Evolutionary conservation across 2,113 vertebrate genomes (phyloP).

Genomic region (Elachura formosa): DNA sequence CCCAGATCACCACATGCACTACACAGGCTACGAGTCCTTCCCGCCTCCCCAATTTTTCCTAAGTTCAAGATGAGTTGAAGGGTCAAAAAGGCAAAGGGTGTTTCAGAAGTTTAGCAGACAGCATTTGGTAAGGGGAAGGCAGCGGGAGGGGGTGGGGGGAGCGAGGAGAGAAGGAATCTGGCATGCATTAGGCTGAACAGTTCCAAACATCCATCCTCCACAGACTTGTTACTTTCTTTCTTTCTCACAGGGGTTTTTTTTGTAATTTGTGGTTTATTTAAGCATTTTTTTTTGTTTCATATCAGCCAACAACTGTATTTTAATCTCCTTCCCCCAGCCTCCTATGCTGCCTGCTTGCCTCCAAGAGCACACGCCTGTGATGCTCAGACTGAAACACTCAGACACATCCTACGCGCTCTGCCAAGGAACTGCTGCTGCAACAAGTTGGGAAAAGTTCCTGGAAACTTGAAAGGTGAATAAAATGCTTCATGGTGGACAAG

Average conservation of each 20-base stretch:
- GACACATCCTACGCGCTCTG: neutral
- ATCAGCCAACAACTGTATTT: conserved; percentile 38
- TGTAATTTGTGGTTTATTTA: conserved; percentile 49
- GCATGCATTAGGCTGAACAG: conserved; percentile 67
- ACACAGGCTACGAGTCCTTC: conserved; percentile 40
- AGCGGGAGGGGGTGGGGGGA: conserved; percentile 18
- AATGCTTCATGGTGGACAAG: fast-evolving
- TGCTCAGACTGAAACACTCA: neutral
- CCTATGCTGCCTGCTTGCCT: neutral
- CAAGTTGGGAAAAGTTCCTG: neutral
- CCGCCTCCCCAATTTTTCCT: conserved; percentile 69
- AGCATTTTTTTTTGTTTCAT: neutral
- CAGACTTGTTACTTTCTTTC: conserved; percentile 64
- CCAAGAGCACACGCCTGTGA: neutral
- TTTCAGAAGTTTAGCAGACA: conserved; percentile 82
- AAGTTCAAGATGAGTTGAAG: conserved; percentile 84
- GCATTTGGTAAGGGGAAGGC: conserved; percentile 67
- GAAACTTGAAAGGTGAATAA: neutral
- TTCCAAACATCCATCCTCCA: conserved; percentile 68
- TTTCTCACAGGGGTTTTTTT: conserved; percentile 43
- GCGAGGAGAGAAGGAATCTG: conserved; percentile 58
- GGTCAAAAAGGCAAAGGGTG: conserved; percentile 85
- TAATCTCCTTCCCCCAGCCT: neutral
- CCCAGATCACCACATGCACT: neutral
- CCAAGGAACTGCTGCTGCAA: neutral